Percentiles rank a stretch among this genome's conserved stretches.
Evolutionary conservation across 2,113 vertebrate genomes (phyloP).

Genomic region (Rhipidura dahli): DNA sequence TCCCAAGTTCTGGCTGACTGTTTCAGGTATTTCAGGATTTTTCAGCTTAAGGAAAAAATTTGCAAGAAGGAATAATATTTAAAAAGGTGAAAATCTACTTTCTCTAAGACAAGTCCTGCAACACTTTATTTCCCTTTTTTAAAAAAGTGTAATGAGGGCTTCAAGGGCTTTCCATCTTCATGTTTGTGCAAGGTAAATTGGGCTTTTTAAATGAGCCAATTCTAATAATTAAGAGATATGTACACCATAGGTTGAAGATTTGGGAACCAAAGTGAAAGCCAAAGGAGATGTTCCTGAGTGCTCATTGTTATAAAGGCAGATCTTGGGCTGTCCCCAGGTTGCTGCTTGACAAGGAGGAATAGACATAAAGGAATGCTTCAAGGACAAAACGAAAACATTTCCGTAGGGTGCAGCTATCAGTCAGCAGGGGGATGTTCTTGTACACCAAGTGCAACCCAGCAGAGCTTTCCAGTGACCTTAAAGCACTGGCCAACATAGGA

Average conservation of each 20-base stretch:
- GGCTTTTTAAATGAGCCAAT: background rate
- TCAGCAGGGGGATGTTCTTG: slow-evolving; percentile 68
- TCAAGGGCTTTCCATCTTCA: background rate
- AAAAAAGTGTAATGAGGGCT: background rate
- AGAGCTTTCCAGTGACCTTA: slow-evolving; percentile 57
- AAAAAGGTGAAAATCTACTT: background rate
- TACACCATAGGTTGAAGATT: background rate
- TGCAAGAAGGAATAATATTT: background rate
- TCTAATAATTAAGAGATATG: background rate
- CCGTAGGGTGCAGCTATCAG: slow-evolving; percentile 57
- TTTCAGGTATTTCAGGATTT: background rate
- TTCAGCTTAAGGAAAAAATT: background rate
- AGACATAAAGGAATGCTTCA: slow-evolving; percentile 41
- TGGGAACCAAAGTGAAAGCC: background rate
- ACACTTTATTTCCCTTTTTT: background rate
- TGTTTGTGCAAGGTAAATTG: background rate
- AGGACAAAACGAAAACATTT: slow-evolving; percentile 60
- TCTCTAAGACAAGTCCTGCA: background rate
- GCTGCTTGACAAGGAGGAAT: slow-evolving; percentile 37
- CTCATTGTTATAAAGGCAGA: background rate
- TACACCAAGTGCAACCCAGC: slow-evolving; percentile 31
- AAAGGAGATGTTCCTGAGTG: background rate
- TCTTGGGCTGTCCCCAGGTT: background rate
- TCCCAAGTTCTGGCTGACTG: background rate
- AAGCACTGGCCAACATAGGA: slow-evolving; percentile 19